These are phyloP conservation scores for Betta splendens DNA, from an alignment of 2,797 vertebrate genomes.

Conservation along the genomic window DNA sequence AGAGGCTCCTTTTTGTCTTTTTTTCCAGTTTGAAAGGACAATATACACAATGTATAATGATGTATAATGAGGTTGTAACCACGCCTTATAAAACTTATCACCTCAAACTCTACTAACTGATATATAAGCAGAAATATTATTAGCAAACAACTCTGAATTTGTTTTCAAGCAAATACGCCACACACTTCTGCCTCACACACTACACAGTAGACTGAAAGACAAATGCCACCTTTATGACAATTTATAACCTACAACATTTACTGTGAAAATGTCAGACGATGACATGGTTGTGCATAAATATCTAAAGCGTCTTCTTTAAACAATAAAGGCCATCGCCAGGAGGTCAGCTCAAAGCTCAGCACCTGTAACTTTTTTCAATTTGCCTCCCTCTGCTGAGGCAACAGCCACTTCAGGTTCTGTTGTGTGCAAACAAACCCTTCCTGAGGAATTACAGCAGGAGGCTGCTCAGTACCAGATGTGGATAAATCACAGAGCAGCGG, in stretches of 20 bases:
- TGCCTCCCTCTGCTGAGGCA: conserved; percentile 70
- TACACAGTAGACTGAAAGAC: too few relatives aligned
- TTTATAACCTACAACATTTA: background rate
- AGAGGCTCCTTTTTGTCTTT: conserved; percentile 39
- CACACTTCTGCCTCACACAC: background rate
- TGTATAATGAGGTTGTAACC: too few relatives aligned
- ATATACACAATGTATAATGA: too few relatives aligned
- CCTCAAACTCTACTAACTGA: background rate
- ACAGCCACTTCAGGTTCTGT: conserved; percentile 74
- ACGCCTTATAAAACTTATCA: too few relatives aligned
- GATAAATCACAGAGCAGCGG: conserved; percentile 61
- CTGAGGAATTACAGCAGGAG: conserved; percentile 54
- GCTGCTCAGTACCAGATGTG: conserved; percentile 53
- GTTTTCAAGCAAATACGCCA: background rate
- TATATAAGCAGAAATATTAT: background rate
- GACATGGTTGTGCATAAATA: background rate
- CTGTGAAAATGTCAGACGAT: accelerated
- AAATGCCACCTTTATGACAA: background rate
- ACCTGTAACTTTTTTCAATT: conserved; percentile 52
- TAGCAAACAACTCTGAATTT: background rate
- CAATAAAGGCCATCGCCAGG: background rate
- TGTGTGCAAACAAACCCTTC: conserved; percentile 81
- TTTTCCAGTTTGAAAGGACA: too few relatives aligned
- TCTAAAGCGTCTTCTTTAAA: background rate
- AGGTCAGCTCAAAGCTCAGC: conserved; percentile 28